Conservation (phyloP, 30 jellyfish, hydroid and myxozoan genomes). For the Aurelia sp. region DNA sequence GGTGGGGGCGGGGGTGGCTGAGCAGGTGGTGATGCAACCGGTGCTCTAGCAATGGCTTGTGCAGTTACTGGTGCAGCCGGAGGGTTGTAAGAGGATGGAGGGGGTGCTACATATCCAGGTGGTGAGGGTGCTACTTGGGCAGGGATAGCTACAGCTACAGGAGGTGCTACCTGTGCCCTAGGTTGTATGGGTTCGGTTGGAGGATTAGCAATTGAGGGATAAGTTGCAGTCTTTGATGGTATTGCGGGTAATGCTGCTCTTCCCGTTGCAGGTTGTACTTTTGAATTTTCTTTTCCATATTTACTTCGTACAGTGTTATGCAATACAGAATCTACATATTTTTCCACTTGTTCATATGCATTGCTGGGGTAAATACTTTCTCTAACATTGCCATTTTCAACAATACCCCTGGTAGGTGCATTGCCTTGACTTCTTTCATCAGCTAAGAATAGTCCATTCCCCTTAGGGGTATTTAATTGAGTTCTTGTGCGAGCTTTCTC, state of each 20-base stretch:
- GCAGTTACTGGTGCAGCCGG: conserved; percentile 48
- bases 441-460: conserved; percentile 40
- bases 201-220: conserved; percentile 21
- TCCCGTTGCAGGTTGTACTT: conserved; percentile 5
- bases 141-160: conserved; percentile 44
- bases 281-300: conserved; percentile 5
- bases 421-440: conserved; percentile 2
- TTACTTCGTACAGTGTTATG: neutral
- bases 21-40: conserved; percentile 43
- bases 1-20: conserved; percentile 50
- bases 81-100: conserved; percentile 18
- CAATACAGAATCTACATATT: conserved; percentile 47
- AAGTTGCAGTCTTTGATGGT: too few relatives aligned
- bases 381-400: conserved; percentile 5
- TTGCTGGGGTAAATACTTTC: conserved; percentile 47
- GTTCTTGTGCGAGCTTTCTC: conserved; percentile 22
- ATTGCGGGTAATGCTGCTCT: conserved; percentile 1
- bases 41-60: conserved; percentile 38
- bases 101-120: conserved; percentile 42
- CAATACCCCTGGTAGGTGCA: neutral
- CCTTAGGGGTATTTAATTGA: conserved; percentile 20
- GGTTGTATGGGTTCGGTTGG: conserved; percentile 6
- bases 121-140: conserved; percentile 52
- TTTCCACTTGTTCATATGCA: conserved; percentile 66
- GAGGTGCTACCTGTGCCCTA: conserved; percentile 22